These are phyloP conservation scores for Drosophila maculinotata DNA, from an alignment of 2,888 invertebrate genomes.

Conservation along the genomic window DNA sequence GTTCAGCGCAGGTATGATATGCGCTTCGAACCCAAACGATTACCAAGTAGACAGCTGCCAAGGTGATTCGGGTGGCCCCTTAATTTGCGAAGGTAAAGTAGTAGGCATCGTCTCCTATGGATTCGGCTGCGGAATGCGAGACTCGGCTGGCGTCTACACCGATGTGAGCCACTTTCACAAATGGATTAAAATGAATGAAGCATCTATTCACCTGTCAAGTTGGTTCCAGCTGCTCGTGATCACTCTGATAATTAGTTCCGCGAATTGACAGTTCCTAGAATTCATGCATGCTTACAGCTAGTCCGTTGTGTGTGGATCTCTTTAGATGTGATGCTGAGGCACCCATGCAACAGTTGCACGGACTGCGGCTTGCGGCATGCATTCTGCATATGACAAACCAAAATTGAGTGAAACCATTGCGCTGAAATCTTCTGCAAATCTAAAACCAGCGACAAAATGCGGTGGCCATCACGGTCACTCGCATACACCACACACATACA, in stretches of 20 bases:
- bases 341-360: conserved; percentile 25
- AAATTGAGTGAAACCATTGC: conserved; percentile 59
- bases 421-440: conserved; percentile 28
- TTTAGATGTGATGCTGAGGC: background rate
- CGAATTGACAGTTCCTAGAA: background rate
- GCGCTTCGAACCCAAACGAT: conserved; percentile 53
- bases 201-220: background rate
- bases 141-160: conserved; percentile 57
- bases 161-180: conserved; percentile 52
- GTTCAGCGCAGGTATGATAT: conserved; percentile 51
- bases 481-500: background rate
- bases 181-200: conserved; percentile 54
- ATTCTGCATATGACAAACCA: conserved; percentile 61
- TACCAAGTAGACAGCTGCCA: conserved; percentile 64
- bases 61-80: conserved; percentile 76
- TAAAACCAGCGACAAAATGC: conserved; percentile 46
- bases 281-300: background rate
- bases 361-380: conserved; percentile 22
- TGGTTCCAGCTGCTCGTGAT: background rate
- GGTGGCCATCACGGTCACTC: conserved; percentile 35
- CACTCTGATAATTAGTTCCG: background rate
- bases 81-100: conserved; percentile 50
- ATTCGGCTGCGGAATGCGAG: conserved; percentile 49
- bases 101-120: conserved; percentile 74
- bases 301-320: background rate